Evolutionary conservation across 2,797 vertebrate genomes (phyloP).

Genomic region (Tangara arthus): DNA sequence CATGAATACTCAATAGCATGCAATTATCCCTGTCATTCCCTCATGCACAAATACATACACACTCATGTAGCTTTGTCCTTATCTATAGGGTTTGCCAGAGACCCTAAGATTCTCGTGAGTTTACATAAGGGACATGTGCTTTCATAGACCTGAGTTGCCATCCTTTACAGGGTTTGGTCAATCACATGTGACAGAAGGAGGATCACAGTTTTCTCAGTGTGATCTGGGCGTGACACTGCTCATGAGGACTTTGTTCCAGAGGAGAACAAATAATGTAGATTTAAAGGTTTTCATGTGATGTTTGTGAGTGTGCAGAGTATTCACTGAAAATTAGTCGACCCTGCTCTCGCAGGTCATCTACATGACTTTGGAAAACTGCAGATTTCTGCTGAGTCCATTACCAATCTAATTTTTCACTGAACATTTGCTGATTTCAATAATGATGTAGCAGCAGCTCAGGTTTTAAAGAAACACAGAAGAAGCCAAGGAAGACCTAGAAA

Average conservation of each 20-base stretch:
- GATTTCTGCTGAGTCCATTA: neutral
- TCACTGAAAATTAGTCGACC: neutral
- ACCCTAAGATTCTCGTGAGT: fast-evolving
- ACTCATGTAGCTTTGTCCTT: neutral
- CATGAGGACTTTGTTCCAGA: neutral
- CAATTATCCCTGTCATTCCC: neutral
- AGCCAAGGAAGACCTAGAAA: neutral
- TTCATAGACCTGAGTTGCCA: neutral
- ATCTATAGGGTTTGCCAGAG: neutral
- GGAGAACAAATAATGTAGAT: neutral
- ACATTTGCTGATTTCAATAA: neutral
- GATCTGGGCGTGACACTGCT: fast-evolving
- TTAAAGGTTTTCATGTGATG: neutral
- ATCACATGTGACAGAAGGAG: neutral
- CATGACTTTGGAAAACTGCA: neutral
- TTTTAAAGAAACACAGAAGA: neutral
- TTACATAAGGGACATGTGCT: fast-evolving
- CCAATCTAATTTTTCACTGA: neutral
- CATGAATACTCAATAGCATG: neutral
- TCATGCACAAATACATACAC: neutral
- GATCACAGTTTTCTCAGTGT: neutral
- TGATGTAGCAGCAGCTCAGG: too few species aligned
- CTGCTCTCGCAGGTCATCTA: neutral
- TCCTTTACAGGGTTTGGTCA: neutral
- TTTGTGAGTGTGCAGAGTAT: neutral